Evolutionary conservation across 1,140 invertebrate genomes (phyloP), one percentile per base, ranked within the genome.

Genomic region (Metopolophium dirhodum): DNA sequence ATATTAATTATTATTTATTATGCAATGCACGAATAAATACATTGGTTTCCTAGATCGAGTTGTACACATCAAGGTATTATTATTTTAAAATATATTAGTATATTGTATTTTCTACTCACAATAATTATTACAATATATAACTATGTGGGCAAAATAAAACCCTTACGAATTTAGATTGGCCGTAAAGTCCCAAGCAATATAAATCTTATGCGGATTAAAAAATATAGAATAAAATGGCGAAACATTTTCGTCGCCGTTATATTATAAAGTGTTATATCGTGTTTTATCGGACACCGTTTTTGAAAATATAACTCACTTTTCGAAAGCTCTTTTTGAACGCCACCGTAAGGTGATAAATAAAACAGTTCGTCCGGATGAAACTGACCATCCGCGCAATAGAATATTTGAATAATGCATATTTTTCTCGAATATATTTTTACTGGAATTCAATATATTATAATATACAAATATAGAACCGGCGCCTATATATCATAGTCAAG

Each of bases 331-430:
- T 37, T 82, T 83, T 14, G 61, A 4, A 77, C 61, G n/a, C 30
- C n/a, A 18, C n/a, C 61, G 30, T 77, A 2, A 83, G n/a, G 20
- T 83, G 7, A 83, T 83, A 83, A 37, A 83, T 85, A 45, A 41
- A 85, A 26, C 23, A 41, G 35, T 37, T 85, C 37, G 11, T 45
- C 41, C 41, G 22, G 23, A 45, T 14, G 83, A 85, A 85, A 23
- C 83, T 45, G 83, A 85, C 83, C 83, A 8, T 85, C 23, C 83
- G 45, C 83, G 83, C 83, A 85, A 85, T 77, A 77, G 37, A 85
- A 45, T 85, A 85, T 85, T 85, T 85, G 35, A 85, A 41, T 85
- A 85, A 85, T 85, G 41, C 11, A 77, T 54, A 54, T 54, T 85
- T 85, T 85, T 41, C 22, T 37, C 20, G 37, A 85, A 45, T 45